A percentile compares a stretch with the other conserved stretches of the same genome.
Conservation (phyloP, 2,113 vertebrate genomes). For the Neopipo cinnamomea region DNA sequence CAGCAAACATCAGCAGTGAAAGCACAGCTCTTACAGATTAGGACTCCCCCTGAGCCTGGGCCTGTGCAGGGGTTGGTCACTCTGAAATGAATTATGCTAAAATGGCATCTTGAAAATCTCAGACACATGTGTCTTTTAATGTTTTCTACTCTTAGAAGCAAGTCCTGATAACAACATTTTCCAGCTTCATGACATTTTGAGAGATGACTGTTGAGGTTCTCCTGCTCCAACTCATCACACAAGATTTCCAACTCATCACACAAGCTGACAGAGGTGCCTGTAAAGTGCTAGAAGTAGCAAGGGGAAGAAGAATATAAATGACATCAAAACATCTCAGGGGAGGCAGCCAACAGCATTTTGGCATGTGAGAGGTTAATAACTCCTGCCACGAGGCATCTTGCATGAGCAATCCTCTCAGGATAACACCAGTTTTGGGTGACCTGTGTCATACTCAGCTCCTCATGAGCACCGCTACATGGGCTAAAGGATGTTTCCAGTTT, state of each 20-base stretch:
- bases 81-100: neutral
- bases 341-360: neutral
- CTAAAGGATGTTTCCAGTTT: neutral
- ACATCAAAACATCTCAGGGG: fast-evolving
- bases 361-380: neutral
- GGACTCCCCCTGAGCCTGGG: neutral
- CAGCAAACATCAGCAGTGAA: neutral
- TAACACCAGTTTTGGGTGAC: neutral
- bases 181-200: neutral
- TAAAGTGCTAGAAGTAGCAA: neutral
- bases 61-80: neutral
- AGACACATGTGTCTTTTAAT: neutral
- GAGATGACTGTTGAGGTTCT: neutral
- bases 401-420: neutral
- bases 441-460: neutral
- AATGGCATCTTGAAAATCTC: neutral
- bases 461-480: fast-evolving
- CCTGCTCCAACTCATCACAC: neutral
- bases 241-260: neutral
- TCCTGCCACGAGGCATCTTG: neutral
- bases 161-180: neutral
- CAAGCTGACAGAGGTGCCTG: neutral
- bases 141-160: neutral
- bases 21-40: neutral
- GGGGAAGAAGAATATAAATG: neutral